phyloP scores from a whole-genome alignment of 2,888 invertebrate genomes.

The Acanthococcus lagerstroemiae region DNA sequence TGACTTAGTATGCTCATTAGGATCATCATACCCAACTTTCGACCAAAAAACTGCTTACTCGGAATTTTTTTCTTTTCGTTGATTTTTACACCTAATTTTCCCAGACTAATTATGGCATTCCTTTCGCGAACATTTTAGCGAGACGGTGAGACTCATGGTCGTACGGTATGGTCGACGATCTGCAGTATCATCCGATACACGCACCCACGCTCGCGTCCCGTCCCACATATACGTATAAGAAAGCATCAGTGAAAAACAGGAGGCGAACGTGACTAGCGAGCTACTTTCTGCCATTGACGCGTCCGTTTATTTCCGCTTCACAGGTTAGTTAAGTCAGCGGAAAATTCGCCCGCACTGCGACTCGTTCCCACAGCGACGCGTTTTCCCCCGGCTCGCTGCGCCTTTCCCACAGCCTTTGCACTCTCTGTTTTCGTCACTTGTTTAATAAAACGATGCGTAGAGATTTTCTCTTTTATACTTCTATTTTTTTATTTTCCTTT shows the following conservation, averaged over 20 bases:
- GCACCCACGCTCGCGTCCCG: not conserved
- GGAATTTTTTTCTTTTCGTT: no score
- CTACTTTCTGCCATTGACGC: slow-evolving; percentile 29
- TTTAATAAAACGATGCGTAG: slow-evolving; percentile 24
- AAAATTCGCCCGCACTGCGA: slow-evolving; percentile 34
- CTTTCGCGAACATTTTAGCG: no score
- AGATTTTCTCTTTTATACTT: not conserved
- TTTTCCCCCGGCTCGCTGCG: slow-evolving; percentile 3
- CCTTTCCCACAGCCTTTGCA: not conserved
- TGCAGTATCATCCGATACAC: not conserved
- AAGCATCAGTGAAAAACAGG: not conserved
- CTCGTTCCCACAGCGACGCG: not conserved
- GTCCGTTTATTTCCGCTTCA: slow-evolving; percentile 36
- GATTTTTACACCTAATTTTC: no score
- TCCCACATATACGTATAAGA: not conserved
- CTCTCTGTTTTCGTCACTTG: slow-evolving; percentile 28
- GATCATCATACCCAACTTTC: no score
- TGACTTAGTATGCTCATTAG: no score
- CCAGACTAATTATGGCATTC: no score
- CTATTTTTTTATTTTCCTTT: not conserved
- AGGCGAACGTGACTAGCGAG: slow-evolving; percentile 23
- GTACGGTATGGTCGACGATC: no score
- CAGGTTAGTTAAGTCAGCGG: slow-evolving; percentile 35
- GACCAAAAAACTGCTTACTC: no score
- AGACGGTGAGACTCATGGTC: no score